Conservation (phyloP, 2,888 invertebrate genomes). For the Hetaerina titia region DNA sequence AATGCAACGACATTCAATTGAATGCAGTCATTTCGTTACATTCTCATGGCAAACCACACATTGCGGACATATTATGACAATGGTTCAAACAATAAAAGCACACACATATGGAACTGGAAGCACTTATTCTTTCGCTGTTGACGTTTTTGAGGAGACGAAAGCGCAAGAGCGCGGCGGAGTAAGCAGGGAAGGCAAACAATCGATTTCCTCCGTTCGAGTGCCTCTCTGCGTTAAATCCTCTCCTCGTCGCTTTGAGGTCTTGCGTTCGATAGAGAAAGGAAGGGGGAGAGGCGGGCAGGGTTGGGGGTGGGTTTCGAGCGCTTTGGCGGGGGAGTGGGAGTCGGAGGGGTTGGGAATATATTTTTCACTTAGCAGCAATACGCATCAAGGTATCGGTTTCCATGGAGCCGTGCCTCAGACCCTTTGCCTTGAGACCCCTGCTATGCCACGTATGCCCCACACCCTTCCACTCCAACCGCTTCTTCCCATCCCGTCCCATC, state of each 20-base stretch:
- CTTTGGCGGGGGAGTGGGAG: background rate
- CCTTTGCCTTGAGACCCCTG: background rate
- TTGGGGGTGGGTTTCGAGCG: background rate
- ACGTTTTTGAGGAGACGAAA: background rate
- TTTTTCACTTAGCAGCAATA: slow-evolving; percentile 21
- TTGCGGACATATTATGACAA: background rate
- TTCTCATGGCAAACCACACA: background rate
- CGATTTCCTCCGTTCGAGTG: background rate
- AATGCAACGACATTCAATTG: background rate
- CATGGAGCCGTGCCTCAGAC: background rate
- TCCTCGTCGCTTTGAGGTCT: background rate
- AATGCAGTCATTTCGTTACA: background rate
- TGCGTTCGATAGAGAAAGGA: background rate
- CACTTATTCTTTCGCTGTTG: background rate
- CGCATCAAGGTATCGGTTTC: slow-evolving; percentile 14
- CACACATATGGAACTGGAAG: background rate
- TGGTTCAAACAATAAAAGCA: background rate
- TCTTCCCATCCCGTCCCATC: background rate
- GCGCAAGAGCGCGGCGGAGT: background rate
- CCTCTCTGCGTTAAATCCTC: background rate
- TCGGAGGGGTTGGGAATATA: background rate
- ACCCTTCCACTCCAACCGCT: background rate
- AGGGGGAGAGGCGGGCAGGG: background rate
- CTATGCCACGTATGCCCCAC: background rate
- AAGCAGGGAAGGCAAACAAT: slow-evolving; percentile 24